Percentiles rank a stretch among this genome's conserved stretches.
These are phyloP conservation scores for Ambastaia sidthimunki DNA, from an alignment of 2,797 vertebrate genomes.

Conservation along the genomic window DNA sequence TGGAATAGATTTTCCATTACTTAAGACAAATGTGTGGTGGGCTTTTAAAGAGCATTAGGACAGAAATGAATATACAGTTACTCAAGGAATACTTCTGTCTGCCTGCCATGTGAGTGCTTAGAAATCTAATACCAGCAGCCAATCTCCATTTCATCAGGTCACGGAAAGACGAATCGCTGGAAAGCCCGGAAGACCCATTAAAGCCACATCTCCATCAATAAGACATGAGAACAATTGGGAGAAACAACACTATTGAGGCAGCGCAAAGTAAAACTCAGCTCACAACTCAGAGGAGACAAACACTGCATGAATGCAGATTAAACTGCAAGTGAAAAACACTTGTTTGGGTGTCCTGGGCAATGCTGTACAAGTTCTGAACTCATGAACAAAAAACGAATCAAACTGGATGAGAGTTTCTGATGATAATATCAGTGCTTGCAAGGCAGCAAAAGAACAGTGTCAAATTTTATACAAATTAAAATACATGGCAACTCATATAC, in stretches of 20 bases:
- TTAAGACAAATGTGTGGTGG: background rate
- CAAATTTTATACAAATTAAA: too few species aligned
- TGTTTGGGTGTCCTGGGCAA: background rate
- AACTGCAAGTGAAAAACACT: background rate
- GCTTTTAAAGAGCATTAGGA: background rate
- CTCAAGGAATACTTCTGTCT: background rate
- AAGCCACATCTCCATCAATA: conserved; percentile 33
- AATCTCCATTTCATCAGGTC: conserved; percentile 33
- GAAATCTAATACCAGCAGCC: background rate
- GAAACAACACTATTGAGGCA: background rate
- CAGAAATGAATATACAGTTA: conserved; percentile 1
- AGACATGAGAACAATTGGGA: conserved; percentile 24
- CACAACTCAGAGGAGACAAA: conserved; percentile 1
- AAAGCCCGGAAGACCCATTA: conserved; percentile 8
- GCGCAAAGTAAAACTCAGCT: background rate
- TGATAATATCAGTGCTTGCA: background rate
- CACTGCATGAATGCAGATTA: conserved; percentile 10
- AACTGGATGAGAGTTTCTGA: background rate
- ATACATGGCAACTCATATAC: too few species aligned
- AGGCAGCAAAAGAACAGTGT: background rate
- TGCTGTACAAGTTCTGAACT: background rate
- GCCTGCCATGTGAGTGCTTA: background rate
- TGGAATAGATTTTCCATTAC: conserved; percentile 1
- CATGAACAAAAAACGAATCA: background rate
- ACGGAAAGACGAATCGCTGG: conserved; percentile 27